phyloP scores from a whole-genome alignment of 2,113 vertebrate species.

The Cheirogaleus medius region DNA sequence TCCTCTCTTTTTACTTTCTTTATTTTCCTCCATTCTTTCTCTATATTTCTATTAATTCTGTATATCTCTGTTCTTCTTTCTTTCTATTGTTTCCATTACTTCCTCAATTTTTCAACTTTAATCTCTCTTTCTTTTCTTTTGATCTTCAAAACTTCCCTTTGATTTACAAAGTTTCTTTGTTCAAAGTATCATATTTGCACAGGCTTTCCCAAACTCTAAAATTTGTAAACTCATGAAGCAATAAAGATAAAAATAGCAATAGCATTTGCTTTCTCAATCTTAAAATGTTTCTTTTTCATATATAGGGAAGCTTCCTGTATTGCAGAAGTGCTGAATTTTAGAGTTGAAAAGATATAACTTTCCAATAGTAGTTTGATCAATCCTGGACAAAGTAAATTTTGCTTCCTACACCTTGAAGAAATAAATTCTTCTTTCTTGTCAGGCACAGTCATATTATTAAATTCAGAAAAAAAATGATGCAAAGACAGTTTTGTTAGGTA shows the following conservation, averaged over 20 bases:
- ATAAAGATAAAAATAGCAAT: neutral
- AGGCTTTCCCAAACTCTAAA: neutral
- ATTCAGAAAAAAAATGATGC: neutral
- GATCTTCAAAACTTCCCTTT: neutral
- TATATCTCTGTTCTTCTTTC: constrained; percentile 26
- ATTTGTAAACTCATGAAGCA: neutral
- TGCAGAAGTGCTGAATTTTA: neutral
- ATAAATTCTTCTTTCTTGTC: neutral
- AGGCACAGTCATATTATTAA: neutral
- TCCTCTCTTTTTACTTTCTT: neutral
- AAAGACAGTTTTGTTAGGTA: neutral
- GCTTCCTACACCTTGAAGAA: neutral
- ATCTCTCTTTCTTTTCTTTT: neutral
- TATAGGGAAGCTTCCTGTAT: neutral
- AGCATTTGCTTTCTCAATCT: neutral
- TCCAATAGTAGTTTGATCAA: neutral
- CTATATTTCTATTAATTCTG: constrained; percentile 19
- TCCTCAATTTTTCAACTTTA: constrained; percentile 38
- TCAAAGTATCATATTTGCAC: neutral
- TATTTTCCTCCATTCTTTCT: neutral
- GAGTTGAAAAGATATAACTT: neutral
- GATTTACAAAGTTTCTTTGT: neutral
- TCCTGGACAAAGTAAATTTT: neutral
- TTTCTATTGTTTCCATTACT: constrained; percentile 27
- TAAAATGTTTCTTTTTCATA: neutral